Percentiles rank a stretch among this genome's conserved stretches.
Conservation (phyloP, 2,797 vertebrate genomes). For the Percopsis omiscomaycus region DNA sequence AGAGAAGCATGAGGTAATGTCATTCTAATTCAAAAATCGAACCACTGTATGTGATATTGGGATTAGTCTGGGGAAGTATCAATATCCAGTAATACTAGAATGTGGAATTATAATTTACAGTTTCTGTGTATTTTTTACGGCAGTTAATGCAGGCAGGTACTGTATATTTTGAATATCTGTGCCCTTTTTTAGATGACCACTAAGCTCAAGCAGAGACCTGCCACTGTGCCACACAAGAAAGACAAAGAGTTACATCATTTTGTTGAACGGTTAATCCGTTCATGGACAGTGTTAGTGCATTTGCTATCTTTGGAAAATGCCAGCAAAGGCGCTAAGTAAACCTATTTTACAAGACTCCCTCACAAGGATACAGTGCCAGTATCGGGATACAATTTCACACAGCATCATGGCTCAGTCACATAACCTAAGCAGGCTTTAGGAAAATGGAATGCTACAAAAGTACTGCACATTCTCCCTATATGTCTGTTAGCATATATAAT, state of each 20-base stretch:
- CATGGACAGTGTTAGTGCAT: slow-evolving; percentile 81
- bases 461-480: slow-evolving; percentile 71
- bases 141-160: too few relatives aligned
- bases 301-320: slow-evolving; percentile 83
- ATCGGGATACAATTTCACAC: slow-evolving; percentile 84
- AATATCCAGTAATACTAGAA: slow-evolving; percentile 21
- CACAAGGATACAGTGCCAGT: slow-evolving; percentile 81
- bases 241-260: slow-evolving; percentile 87
- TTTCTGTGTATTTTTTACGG: too few relatives aligned
- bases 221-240: slow-evolving; percentile 78
- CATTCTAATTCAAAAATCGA: slow-evolving; percentile 60
- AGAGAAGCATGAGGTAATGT: slow-evolving; percentile 48
- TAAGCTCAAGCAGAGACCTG: slow-evolving; percentile 75
- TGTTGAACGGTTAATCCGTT: slow-evolving; percentile 83
- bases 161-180: slow-evolving; percentile 22
- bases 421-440: slow-evolving; percentile 81
- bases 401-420: slow-evolving; percentile 79
- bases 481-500: slow-evolving; percentile 59
- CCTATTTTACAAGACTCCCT: slow-evolving; percentile 86
- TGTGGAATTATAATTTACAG: slow-evolving; percentile 5
- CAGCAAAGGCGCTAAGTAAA: slow-evolving; percentile 84
- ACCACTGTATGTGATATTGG: too few relatives aligned
- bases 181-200: slow-evolving; percentile 71
- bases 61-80: slow-evolving; percentile 25
- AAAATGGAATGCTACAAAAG: slow-evolving; percentile 76